Conservation (phyloP, 92 coral and sea anemone species). For the Phenganax marumi region DNA sequence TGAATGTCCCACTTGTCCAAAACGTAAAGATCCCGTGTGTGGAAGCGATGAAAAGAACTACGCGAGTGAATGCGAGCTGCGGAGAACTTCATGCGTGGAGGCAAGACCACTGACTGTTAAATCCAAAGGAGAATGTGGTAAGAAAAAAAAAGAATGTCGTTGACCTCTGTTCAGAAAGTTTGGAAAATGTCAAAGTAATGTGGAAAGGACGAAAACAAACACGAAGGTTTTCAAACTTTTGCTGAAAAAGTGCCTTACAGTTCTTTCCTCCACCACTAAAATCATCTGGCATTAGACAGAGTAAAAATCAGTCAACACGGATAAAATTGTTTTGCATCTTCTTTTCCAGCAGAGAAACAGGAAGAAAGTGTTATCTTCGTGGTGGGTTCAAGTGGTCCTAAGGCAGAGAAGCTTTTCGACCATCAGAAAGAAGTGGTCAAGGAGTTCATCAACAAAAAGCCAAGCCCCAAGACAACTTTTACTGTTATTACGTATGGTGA, state of each 20-base stretch:
- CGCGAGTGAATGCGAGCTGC: constrained; percentile 25
- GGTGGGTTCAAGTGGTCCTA: constrained; percentile 32
- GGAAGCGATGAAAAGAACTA: constrained; percentile 34
- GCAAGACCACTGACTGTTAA: constrained; percentile 15
- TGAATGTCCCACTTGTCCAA: constrained; percentile 33
- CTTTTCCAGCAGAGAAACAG: constrained; percentile 8
- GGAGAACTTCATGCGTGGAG: constrained; percentile 2
- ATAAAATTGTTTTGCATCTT: neutral
- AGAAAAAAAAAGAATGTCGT: too few relatives aligned
- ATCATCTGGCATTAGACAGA: too few relatives aligned
- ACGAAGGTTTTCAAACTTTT: too few relatives aligned
- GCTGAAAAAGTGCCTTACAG: too few relatives aligned
- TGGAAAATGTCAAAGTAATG: neutral
- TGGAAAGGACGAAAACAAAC: too few relatives aligned
- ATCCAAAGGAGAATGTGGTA: constrained; percentile 34
- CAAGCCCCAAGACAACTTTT: neutral
- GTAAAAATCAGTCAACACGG: too few relatives aligned
- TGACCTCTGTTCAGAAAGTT: too few relatives aligned
- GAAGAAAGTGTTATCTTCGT: constrained; percentile 26
- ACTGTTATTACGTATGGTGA: constrained; percentile 25
- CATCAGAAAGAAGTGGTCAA: constrained; percentile 29
- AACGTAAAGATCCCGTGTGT: constrained; percentile 40
- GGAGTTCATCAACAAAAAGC: constrained; percentile 22
- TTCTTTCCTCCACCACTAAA: too few relatives aligned
- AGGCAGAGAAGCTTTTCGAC: constrained; percentile 8